A percentile compares a stretch with the other conserved stretches of the same genome.
These are phyloP conservation scores for Entomyzon cyanotis DNA, from an alignment of 2,113 vertebrate genomes.

Conservation along the genomic window DNA sequence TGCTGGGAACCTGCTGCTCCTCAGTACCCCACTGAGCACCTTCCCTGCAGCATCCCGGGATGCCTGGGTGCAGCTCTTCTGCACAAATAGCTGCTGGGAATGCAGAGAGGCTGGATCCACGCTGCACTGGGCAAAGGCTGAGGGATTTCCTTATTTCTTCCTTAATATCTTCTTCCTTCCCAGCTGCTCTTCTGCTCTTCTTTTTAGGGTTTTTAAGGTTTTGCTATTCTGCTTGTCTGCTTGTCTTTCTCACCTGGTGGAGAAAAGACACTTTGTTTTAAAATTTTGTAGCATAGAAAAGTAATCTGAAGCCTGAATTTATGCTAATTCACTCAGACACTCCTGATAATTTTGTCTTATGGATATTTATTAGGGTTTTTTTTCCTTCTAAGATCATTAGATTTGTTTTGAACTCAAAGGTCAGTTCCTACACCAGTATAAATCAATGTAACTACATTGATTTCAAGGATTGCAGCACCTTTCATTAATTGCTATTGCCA, in stretches of 20 bases:
- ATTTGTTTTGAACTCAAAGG: slow-evolving; percentile 54
- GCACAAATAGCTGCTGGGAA: neutral
- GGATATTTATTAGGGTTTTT: slow-evolving; percentile 24
- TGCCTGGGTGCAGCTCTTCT: neutral
- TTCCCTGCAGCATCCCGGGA: neutral
- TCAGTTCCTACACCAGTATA: slow-evolving; percentile 14
- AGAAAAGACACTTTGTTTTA: neutral
- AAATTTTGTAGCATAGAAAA: neutral
- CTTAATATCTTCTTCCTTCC: neutral
- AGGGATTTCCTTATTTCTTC: neutral
- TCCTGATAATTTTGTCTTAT: slow-evolving; percentile 35
- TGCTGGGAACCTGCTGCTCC: neutral
- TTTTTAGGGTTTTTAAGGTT: too few relatives aligned
- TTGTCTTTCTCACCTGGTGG: neutral
- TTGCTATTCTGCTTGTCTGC: neutral
- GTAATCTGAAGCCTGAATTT: neutral
- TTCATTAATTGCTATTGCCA: slow-evolving; percentile 41
- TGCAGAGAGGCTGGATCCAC: neutral
- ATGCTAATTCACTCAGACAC: neutral
- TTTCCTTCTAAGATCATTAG: slow-evolving; percentile 6
- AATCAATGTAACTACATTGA: slow-evolving; percentile 57
- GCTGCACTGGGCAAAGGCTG: neutral
- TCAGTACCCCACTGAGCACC: neutral
- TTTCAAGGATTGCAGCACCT: slow-evolving; percentile 24
- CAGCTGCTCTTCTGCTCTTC: neutral